phyloP scores from a whole-genome alignment of 2,888 invertebrate species.

The Bembecia ichneumoniformis region DNA sequence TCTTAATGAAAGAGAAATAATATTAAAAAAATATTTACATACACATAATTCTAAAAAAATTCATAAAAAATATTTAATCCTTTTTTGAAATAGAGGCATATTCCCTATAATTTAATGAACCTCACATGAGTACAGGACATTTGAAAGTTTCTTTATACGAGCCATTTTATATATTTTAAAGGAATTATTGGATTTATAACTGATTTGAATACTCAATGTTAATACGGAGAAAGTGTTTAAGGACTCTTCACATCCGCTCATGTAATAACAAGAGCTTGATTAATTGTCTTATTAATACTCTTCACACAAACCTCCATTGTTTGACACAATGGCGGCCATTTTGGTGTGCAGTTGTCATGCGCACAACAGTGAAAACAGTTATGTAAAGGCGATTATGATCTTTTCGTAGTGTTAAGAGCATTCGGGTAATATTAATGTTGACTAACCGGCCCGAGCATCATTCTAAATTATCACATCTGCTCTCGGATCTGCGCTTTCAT shows the following conservation, averaged over 20 bases:
- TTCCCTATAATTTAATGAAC: too few species aligned
- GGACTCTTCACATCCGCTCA: conserved; percentile 34
- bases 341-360: conserved; percentile 21
- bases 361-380: conserved; percentile 41
- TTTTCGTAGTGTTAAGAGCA: conserved; percentile 11
- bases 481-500: background rate
- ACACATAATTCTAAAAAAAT: too few species aligned
- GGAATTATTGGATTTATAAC: background rate
- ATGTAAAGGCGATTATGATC: conserved; percentile 31
- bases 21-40: too few species aligned
- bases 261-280: conserved; percentile 40
- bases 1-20: too few species aligned
- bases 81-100: too few species aligned
- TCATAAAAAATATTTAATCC: too few species aligned
- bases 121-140: too few species aligned
- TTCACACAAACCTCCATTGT: conserved; percentile 30
- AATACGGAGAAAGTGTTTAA: background rate
- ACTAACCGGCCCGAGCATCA: background rate
- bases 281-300: conserved; percentile 22
- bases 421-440: conserved; percentile 9
- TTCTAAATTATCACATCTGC: background rate
- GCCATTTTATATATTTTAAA: too few species aligned
- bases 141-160: too few species aligned
- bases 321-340: conserved; percentile 20
- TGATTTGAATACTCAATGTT: background rate